phyloP scores from a whole-genome alignment of 2,113 vertebrate species.

The Zosterops hypoxanthus region DNA sequence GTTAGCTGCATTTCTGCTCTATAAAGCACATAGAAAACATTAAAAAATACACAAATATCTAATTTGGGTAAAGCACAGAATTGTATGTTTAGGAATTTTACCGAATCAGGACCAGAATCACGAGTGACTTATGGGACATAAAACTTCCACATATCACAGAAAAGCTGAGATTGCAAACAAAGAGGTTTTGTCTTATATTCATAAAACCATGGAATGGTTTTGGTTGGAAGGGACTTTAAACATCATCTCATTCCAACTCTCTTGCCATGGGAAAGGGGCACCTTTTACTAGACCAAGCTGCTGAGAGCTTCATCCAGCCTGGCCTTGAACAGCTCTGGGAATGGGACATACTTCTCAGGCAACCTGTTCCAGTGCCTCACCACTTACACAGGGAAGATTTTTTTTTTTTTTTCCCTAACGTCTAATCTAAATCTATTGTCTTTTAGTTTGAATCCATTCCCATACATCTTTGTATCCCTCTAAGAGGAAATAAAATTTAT shows the following conservation, averaged over 20 bases:
- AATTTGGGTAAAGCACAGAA: background rate
- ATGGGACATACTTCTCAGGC: background rate
- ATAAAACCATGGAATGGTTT: background rate
- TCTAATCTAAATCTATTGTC: background rate
- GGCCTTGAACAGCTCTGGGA: no score
- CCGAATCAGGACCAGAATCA: background rate
- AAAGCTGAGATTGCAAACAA: background rate
- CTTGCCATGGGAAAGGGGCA: background rate
- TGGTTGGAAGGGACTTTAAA: background rate
- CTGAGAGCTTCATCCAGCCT: background rate
- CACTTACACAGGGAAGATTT: background rate
- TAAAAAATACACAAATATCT: background rate
- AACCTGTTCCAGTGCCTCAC: background rate
- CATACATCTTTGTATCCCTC: background rate
- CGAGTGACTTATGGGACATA: fast-evolving
- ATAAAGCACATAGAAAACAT: background rate
- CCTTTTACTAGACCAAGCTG: background rate
- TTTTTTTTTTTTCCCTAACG: background rate
- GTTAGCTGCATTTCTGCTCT: background rate
- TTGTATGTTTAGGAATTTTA: background rate
- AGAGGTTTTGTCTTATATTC: background rate
- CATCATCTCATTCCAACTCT: background rate
- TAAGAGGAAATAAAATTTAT: background rate
- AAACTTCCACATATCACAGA: background rate
- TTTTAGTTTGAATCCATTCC: background rate